These are phyloP conservation scores for Cantharis flavilabris DNA, from an alignment of 2,888 invertebrate genomes.

Conservation along the genomic window DNA sequence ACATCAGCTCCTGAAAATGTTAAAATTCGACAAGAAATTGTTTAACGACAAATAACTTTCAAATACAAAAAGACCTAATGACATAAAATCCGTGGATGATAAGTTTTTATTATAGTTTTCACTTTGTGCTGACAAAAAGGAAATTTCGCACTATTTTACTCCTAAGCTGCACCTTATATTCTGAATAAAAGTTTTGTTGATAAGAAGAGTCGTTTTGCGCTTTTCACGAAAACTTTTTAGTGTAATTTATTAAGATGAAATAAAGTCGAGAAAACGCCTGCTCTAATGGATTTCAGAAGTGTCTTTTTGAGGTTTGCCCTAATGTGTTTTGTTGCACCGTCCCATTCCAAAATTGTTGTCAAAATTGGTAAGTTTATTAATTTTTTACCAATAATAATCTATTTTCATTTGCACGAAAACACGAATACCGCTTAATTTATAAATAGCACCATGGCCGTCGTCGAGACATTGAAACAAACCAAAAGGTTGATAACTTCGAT, in stretches of 20 bases:
- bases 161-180: conserved; percentile 9
- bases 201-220: conserved; percentile 16
- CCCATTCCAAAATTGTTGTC: conserved; percentile 4
- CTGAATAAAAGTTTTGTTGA: conserved; percentile 20
- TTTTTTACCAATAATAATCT: neutral
- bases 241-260: conserved; percentile 25
- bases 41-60: neutral
- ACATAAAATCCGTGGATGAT: conserved; percentile 12
- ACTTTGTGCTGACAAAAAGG: conserved; percentile 6
- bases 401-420: neutral
- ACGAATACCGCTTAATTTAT: neutral
- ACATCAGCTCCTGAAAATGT: neutral
- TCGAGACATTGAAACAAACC: neutral
- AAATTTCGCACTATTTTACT: conserved; percentile 20
- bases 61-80: neutral
- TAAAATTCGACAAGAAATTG: neutral
- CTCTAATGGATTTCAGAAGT: conserved; percentile 24
- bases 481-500: neutral
- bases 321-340: neutral
- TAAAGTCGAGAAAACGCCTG: conserved; percentile 1
- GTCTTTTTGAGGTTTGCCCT: conserved; percentile 5
- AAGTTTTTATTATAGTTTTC: conserved; percentile 25
- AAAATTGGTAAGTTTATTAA: conserved; percentile 18
- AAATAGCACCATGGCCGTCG: neutral
- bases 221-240: conserved; percentile 8